Conservation (phyloP, 23 tunicate genomes). For the Ciona savignyi region DNA sequence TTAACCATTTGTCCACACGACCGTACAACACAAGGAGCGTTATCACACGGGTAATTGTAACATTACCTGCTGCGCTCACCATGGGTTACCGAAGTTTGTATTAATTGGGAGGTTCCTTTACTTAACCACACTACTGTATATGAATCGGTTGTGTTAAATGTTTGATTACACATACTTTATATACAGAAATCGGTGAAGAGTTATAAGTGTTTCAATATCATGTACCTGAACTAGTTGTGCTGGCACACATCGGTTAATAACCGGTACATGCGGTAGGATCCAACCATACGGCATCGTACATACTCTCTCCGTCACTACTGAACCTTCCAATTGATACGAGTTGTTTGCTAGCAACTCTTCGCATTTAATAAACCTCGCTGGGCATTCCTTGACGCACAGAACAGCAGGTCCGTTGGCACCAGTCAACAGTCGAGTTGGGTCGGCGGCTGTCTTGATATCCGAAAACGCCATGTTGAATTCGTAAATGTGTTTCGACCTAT, state of each 20-base stretch:
- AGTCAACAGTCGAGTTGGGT: slow-evolving; percentile 12
- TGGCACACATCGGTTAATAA: slow-evolving; percentile 72
- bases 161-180: too few relatives aligned
- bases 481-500: slow-evolving; percentile 22
- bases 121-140: too few relatives aligned
- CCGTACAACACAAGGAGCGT: too few relatives aligned
- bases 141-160: too few relatives aligned
- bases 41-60: too few relatives aligned
- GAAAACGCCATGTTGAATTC: slow-evolving; percentile 49
- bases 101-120: too few relatives aligned
- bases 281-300: slow-evolving; percentile 55
- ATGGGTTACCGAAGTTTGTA: too few relatives aligned
- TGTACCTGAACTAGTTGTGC: slow-evolving; percentile 28
- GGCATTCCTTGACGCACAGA: slow-evolving; percentile 73
- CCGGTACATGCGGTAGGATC: slow-evolving; percentile 34
- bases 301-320: slow-evolving; percentile 13
- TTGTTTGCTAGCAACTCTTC: slow-evolving; percentile 33
- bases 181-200: too few relatives aligned
- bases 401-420: slow-evolving; percentile 17
- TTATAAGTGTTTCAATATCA: too few relatives aligned
- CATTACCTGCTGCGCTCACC: too few relatives aligned
- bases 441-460: slow-evolving; percentile 23
- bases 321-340: slow-evolving; percentile 28
- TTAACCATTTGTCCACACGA: too few relatives aligned
- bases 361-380: slow-evolving; percentile 37